Conservation (phyloP, 2,113 vertebrate species). For the Emberiza fucata region DNA sequence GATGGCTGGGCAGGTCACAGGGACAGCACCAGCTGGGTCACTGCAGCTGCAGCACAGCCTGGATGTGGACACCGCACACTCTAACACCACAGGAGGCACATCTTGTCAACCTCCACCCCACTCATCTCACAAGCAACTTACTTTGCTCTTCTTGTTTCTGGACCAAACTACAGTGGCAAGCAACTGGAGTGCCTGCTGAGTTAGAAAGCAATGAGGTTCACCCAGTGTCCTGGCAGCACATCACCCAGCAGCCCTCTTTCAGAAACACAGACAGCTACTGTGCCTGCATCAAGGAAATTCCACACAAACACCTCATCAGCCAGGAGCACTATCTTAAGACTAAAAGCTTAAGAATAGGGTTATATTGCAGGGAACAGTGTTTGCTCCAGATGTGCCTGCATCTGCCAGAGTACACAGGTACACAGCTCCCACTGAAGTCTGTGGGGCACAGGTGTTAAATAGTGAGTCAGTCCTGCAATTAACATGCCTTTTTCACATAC, state of each 20-base stretch:
- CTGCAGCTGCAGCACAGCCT: neutral
- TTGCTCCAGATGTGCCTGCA: neutral
- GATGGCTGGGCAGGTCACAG: neutral
- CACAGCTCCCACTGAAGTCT: neutral
- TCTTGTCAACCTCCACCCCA: neutral
- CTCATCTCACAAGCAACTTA: neutral
- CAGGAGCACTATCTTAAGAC: neutral
- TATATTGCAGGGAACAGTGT: neutral
- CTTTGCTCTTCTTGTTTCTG: accelerated
- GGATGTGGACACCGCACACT: neutral
- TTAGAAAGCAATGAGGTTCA: neutral
- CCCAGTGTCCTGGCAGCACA: neutral
- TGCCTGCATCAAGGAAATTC: neutral
- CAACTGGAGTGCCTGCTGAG: neutral
- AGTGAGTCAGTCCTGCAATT: neutral
- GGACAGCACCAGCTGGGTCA: neutral
- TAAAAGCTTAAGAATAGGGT: neutral
- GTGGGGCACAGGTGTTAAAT: neutral
- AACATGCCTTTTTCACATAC: neutral
- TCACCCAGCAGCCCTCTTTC: neutral
- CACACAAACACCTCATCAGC: neutral
- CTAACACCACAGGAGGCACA: accelerated
- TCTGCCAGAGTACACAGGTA: neutral
- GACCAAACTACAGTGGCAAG: neutral
- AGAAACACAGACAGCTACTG: neutral